phyloP scores from a whole-genome alignment of 2,797 vertebrate species.

The Thamnophis elegans region DNA sequence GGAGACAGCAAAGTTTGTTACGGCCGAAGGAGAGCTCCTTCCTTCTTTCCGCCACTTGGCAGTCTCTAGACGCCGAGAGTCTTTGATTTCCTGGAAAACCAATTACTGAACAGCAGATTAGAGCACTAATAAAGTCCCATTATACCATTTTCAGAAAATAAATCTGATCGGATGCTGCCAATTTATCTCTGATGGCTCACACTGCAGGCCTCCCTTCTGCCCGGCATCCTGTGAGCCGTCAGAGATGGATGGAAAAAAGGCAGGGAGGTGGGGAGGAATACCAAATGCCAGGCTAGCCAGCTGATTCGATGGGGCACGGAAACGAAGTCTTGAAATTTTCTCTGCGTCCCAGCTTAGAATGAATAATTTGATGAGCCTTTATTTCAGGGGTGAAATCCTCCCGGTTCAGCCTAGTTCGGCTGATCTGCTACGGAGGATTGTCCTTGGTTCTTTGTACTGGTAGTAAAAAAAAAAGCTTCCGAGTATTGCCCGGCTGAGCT shows the following conservation, averaged over 20 bases:
- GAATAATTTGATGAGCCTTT: background rate
- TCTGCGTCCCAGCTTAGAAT: background rate
- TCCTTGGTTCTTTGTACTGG: no score
- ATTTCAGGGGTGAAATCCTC: no score
- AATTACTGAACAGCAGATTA: conserved; percentile 51
- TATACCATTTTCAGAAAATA: conserved; percentile 54
- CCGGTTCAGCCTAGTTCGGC: no score
- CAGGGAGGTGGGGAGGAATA: background rate
- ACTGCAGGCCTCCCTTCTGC: conserved; percentile 26
- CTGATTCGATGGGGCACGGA: conserved; percentile 48
- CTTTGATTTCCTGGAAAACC: conserved; percentile 58
- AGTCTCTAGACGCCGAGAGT: background rate
- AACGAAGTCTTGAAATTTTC: background rate
- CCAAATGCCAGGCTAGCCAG: conserved; percentile 25
- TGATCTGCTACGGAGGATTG: no score
- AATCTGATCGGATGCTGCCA: conserved; percentile 56
- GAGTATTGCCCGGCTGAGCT: no score
- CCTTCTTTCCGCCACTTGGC: background rate
- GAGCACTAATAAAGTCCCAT: conserved; percentile 57
- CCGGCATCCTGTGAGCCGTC: conserved; percentile 26
- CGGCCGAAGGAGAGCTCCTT: fast-evolving
- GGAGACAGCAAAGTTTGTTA: background rate
- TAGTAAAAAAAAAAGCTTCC: no score
- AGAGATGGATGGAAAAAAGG: conserved; percentile 5
- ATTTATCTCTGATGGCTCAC: conserved; percentile 45